These are phyloP conservation scores for Todiramphus saurophagus DNA, from an alignment of 2,113 vertebrate species.

Conservation along the genomic window DNA sequence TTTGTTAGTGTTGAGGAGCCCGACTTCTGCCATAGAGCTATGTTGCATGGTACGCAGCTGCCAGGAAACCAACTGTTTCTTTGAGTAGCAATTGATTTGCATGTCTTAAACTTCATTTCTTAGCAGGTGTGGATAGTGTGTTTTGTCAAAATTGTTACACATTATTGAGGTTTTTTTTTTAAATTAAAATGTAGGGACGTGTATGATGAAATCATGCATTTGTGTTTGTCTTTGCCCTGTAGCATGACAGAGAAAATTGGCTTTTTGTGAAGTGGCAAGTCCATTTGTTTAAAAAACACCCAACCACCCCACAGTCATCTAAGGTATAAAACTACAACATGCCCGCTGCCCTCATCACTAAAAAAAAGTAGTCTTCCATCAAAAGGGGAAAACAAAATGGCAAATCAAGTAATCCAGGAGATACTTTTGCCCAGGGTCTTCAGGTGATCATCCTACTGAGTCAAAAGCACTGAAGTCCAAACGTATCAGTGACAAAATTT, in stretches of 20 bases:
- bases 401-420: not conserved
- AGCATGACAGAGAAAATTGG: not conserved
- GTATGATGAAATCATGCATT: not conserved
- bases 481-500: not conserved
- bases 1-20: not conserved
- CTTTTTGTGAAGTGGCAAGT: not conserved
- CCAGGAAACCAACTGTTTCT: not conserved
- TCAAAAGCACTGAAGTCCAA: not conserved
- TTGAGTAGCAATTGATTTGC: not conserved
- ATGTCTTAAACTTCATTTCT: not conserved
- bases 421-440: not conserved
- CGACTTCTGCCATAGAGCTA: not conserved
- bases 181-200: not conserved
- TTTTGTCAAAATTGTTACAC: not conserved
- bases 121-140: not conserved
- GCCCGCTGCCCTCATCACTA: not conserved
- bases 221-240: not conserved
- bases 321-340: not conserved
- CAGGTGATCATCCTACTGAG: not conserved
- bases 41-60: accelerated
- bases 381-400: not conserved
- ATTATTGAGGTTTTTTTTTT: not conserved
- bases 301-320: no score
- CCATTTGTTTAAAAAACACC: not conserved
- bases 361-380: not conserved